Evolutionary conservation across 2,113 vertebrate genomes (phyloP).

Genomic region (Dicerorhinus sumatrensis): DNA sequence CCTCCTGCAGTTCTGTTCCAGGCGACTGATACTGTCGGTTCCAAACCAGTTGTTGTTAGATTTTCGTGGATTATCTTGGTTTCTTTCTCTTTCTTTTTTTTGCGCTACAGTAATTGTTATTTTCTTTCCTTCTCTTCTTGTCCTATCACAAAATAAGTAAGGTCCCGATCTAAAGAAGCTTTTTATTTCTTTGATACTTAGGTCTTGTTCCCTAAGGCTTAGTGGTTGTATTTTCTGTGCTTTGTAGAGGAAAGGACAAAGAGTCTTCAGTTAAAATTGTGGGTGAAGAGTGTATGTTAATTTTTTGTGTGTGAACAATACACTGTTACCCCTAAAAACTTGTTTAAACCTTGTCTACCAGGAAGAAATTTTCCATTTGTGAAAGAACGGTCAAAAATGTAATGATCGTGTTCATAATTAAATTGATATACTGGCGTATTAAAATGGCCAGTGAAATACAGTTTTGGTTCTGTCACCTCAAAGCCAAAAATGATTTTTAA

Average conservation of each 20-base stretch:
- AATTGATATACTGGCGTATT: background rate
- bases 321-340: background rate
- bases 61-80: background rate
- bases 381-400: background rate
- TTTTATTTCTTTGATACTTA: background rate
- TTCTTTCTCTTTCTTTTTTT: background rate
- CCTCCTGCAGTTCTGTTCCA: background rate
- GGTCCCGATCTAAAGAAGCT: background rate
- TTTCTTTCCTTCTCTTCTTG: background rate
- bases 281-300: background rate
- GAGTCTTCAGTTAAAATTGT: background rate
- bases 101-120: background rate
- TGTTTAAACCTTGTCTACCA: background rate
- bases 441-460: background rate
- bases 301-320: background rate
- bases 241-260: constrained; percentile 7
- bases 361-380: background rate
- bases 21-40: background rate
- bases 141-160: background rate
- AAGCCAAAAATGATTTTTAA: background rate
- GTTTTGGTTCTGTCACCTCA: constrained; percentile 1
- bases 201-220: background rate
- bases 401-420: background rate
- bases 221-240: background rate
- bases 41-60: background rate